A percentile compares a stretch with the other conserved stretches of the same genome.
phyloP scores from a whole-genome alignment of 1,140 invertebrate species.

The Drosophila auraria region DNA sequence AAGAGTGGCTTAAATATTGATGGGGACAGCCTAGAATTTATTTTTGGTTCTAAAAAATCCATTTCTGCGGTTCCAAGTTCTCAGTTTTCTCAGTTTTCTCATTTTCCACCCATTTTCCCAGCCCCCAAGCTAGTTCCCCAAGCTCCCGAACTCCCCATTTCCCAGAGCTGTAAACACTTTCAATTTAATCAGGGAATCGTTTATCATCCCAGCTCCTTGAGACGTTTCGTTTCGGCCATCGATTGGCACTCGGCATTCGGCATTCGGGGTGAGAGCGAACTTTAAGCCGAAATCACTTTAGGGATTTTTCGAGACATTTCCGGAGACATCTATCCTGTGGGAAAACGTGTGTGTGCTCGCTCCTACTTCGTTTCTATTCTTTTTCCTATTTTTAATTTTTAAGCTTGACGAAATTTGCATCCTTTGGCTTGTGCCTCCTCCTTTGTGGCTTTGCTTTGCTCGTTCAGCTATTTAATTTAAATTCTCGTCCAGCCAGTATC shows the following conservation, averaged over 20 bases:
- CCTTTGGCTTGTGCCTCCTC: not conserved
- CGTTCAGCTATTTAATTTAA: slow-evolving; percentile 15
- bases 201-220: slow-evolving; percentile 14
- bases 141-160: not conserved
- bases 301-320: slow-evolving; percentile 18
- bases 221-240: slow-evolving; percentile 10
- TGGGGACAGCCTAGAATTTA: not conserved
- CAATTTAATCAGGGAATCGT: slow-evolving; percentile 27
- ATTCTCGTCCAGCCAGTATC: not conserved
- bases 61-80: not conserved
- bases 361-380: not conserved
- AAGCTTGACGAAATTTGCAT: not conserved
- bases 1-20: slow-evolving; percentile 19
- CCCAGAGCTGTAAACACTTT: slow-evolving; percentile 24
- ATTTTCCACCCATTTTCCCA: not conserved
- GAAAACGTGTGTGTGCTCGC: not conserved
- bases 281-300: slow-evolving; percentile 34
- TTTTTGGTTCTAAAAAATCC: not conserved
- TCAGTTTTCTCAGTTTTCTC: not conserved
- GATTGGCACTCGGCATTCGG: slow-evolving; percentile 3
- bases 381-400: not conserved
- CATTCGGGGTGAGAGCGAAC: not conserved
- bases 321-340: not conserved
- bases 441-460: slow-evolving; percentile 1
- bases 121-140: not conserved